Evolutionary conservation across 2,888 invertebrate genomes (phyloP).

Genomic region (Caenorhabditis panamensis): DNA sequence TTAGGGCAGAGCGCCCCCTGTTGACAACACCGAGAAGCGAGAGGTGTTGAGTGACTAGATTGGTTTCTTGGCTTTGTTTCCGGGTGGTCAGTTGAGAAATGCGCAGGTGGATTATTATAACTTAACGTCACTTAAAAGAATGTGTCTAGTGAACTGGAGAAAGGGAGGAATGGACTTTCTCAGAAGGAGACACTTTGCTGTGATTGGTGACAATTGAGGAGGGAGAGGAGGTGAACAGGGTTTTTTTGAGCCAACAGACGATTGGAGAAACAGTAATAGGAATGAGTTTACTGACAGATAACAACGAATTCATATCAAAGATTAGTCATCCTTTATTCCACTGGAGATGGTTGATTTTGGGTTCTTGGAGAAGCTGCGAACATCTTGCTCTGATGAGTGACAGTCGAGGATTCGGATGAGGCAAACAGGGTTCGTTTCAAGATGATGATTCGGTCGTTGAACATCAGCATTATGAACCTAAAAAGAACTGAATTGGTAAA

Average conservation of each 20-base stretch:
- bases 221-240: background rate
- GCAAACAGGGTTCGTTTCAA: background rate
- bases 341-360: no score
- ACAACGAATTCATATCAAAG: no score
- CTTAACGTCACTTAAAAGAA: background rate
- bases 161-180: background rate
- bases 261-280: no score
- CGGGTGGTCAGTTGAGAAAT: background rate
- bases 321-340: no score
- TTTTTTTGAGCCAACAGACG: no score
- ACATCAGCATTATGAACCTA: slow-evolving; percentile 41
- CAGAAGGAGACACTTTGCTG: background rate
- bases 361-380: no score
- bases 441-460: slow-evolving; percentile 20
- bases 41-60: no score
- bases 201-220: background rate
- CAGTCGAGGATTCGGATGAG: background rate
- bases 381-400: background rate
- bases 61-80: no score
- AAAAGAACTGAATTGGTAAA: no score
- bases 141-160: background rate
- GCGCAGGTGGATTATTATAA: background rate
- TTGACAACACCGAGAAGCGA: no score
- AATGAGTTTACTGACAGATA: no score
- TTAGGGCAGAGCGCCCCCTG: background rate